Evolutionary conservation across 2,113 vertebrate species (phyloP), one percentile per base, ranked within the genome.

Genomic region (Phrynosoma platyrhinos): DNA sequence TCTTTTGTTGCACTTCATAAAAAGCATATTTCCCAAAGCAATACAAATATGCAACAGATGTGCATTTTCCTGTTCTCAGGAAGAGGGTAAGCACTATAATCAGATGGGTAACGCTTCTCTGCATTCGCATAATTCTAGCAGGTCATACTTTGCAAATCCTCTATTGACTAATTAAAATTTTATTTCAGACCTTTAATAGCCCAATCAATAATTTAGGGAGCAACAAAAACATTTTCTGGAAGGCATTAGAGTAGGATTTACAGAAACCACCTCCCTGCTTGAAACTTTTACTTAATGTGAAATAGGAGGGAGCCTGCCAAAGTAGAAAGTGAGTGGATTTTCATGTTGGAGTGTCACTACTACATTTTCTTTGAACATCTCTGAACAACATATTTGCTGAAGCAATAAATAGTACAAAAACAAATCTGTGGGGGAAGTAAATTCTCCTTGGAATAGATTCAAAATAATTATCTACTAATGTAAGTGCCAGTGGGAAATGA

Each of bases 141-240:
- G 95, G 93, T 92, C 93, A 90, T 95, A 93, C n/a, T 95, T 95
- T 88, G 88, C 89, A 79, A 95, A 95, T 89, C 88, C 89, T 94
- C 91, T 94, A 93, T 91, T 84, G 91, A 93, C 90, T 90, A 95
- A 96, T 95, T 96, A 94, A 96, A 95, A 80, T 96, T 96, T 95
- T 89, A 93, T 95, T 95, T 94, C 93, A 95, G 90, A 93, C 76
- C 88, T 92, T 93, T 95, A 96, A 97, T 94, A 94, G 94, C 88
- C 90, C 92, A 86, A 97, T 97, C 94, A 97, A 97, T 96, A 94
- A 97, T 96, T 96, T 96, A 97, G 92, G 94, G 47, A 95, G 92
- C 93, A 96, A 96, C 95, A 86, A 95, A 95, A 96, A 96, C 92
- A 95, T 96, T 96, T 97, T 96, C 96, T 96, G 94, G 95, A 96